Conservation (phyloP, 1,140 invertebrate species). For the Colletes latitarsis region DNA sequence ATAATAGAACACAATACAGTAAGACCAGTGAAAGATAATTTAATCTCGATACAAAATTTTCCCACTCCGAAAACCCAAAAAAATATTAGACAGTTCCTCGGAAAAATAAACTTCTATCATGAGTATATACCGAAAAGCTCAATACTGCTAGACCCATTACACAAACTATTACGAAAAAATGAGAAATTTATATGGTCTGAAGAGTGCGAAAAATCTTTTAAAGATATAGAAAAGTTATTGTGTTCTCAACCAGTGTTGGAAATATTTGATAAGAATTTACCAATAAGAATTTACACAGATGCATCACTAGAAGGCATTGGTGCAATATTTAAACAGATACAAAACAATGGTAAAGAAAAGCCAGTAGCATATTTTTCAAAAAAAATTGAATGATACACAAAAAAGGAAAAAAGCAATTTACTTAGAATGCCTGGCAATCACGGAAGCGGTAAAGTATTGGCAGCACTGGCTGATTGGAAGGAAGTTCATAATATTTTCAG, state of each 20-base stretch:
- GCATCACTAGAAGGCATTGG: conserved; percentile 15
- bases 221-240: conserved; percentile 10
- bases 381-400: conserved; percentile 19
- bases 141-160: conserved; percentile 10
- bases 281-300: conserved; percentile 25
- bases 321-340: no score
- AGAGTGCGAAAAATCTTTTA: conserved; percentile 17
- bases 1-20: conserved; percentile 26
- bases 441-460: conserved; percentile 35
- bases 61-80: no score
- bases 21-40: conserved; percentile 24
- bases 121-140: neutral
- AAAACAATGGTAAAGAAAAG: no score
- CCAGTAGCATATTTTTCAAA: no score
- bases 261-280: conserved; percentile 9
- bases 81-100: no score
- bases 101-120: no score
- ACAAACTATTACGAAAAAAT: conserved; percentile 19
- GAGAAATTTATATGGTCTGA: conserved; percentile 32
- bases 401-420: conserved; percentile 34
- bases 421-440: conserved; percentile 29
- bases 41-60: conserved; percentile 17
- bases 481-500: no score
- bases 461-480: no score
- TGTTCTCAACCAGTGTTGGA: conserved; percentile 21